Percentiles rank a stretch among this genome's conserved stretches.
Conservation (phyloP, 2,888 invertebrate species). For the Drosophila heteroneura region DNA sequence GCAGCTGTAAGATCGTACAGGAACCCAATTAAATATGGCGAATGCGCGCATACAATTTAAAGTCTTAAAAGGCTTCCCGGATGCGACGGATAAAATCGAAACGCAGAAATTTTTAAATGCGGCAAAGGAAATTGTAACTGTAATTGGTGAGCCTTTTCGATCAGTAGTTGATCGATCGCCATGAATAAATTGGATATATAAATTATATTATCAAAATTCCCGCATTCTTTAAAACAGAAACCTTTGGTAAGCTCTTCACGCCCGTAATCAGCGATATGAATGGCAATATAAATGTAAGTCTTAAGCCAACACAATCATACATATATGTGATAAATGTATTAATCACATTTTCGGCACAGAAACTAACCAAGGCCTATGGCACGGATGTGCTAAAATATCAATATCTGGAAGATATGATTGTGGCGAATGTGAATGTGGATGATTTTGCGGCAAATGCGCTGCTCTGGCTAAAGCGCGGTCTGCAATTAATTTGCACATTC, state of each 20-base stretch:
- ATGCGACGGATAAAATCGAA: slow-evolving; percentile 88
- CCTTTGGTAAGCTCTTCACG: slow-evolving; percentile 90
- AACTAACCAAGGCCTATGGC: slow-evolving; percentile 87
- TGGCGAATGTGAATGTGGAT: slow-evolving; percentile 87
- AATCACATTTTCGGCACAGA: slow-evolving; percentile 84
- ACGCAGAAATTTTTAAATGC: slow-evolving; percentile 88
- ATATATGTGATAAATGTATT: not conserved
- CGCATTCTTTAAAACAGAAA: slow-evolving; percentile 86
- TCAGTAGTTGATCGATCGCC: slow-evolving; percentile 10
- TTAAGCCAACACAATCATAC: not conserved
- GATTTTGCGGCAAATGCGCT: slow-evolving; percentile 88
- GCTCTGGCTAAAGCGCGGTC: slow-evolving; percentile 89
- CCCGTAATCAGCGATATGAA: slow-evolving; percentile 92
- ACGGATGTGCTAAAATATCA: slow-evolving; percentile 86
- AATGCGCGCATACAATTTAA: slow-evolving; percentile 80
- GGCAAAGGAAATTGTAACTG: slow-evolving; percentile 87
- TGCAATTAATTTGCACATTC: slow-evolving; percentile 84
- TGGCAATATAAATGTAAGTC: slow-evolving; percentile 90
- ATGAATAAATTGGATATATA: not conserved
- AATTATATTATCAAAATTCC: slow-evolving; percentile 7
- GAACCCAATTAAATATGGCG: slow-evolving; percentile 18
- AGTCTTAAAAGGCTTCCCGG: slow-evolving; percentile 86
- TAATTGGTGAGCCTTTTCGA: slow-evolving; percentile 87
- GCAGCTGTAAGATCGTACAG: slow-evolving; percentile 9
- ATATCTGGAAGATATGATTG: slow-evolving; percentile 90